Conservation (phyloP, 1,140 invertebrate species). For the Hycleus cichorii region DNA sequence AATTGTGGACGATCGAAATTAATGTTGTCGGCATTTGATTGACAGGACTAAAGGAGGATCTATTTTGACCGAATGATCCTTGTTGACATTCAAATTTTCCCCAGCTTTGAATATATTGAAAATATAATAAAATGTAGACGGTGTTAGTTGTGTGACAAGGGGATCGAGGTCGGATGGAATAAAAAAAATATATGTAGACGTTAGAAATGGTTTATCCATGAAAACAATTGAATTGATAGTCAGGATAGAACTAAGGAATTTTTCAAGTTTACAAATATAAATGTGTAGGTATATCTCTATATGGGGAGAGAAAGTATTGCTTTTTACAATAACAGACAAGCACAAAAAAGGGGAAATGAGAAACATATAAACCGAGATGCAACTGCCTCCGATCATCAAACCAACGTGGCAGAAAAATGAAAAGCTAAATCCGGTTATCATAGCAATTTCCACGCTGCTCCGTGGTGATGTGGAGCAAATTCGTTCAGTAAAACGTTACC, state of each 20-base stretch:
- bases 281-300: background rate
- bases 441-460: constrained; percentile 40
- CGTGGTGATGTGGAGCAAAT: constrained; percentile 27
- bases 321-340: constrained; percentile 29
- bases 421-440: constrained; percentile 46
- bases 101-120: constrained; percentile 28
- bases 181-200: background rate
- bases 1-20: too few species aligned
- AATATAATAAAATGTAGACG: constrained; percentile 28
- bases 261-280: constrained; percentile 1
- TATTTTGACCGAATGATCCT: constrained; percentile 28
- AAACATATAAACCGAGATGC: constrained; percentile 34
- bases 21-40: background rate
- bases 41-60: background rate
- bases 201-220: too few species aligned
- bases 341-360: constrained; percentile 34
- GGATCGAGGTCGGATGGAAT: constrained; percentile 5
- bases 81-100: constrained; percentile 37
- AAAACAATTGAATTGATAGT: constrained; percentile 2
- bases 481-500: constrained; percentile 25
- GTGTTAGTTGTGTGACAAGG: constrained; percentile 23
- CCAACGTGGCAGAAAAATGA: constrained; percentile 45
- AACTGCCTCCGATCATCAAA: constrained; percentile 38
- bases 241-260: background rate
- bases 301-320: constrained; percentile 10